These are phyloP conservation scores for Aurelia sp. DNA, from an alignment of 30 jellyfish, hydroid and myxozoan species.

Conservation along the genomic window DNA sequence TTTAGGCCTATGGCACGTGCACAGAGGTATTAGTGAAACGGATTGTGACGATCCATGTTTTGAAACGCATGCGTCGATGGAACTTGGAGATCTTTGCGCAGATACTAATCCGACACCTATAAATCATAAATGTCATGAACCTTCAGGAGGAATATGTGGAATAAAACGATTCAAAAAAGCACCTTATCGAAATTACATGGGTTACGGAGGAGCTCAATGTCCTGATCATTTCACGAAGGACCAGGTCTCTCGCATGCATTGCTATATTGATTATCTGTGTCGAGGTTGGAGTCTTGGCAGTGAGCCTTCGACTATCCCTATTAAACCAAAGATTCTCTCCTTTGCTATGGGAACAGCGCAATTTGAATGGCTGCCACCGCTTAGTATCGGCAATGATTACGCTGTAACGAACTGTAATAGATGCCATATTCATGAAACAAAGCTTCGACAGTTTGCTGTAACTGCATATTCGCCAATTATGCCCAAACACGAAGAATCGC, in stretches of 20 bases:
- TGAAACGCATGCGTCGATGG: constrained; percentile 90
- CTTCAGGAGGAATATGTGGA: constrained; percentile 32
- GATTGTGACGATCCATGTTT: constrained; percentile 77
- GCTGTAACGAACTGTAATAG: constrained; percentile 43
- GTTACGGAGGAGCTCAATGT: constrained; percentile 75
- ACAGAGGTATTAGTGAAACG: constrained; percentile 53
- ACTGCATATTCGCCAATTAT: constrained; percentile 34
- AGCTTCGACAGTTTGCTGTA: constrained; percentile 60
- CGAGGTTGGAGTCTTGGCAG: constrained; percentile 58
- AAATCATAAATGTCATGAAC: constrained; percentile 65
- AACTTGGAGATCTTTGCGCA: constrained; percentile 84
- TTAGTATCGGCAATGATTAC: constrained; percentile 66
- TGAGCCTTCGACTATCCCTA: constrained; percentile 83
- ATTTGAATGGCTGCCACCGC: constrained; percentile 84
- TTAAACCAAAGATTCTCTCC: constrained; percentile 76
- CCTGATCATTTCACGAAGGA: constrained; percentile 81
- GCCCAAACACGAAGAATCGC: constrained; percentile 4
- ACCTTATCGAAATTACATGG: constrained; percentile 83
- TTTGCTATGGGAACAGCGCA: constrained; percentile 16
- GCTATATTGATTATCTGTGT: constrained; percentile 74
- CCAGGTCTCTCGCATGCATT: constrained; percentile 96
- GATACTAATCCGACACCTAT: constrained; percentile 91
- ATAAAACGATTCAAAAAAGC: constrained; percentile 49
- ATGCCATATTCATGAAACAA: constrained; percentile 41
- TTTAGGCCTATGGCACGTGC: constrained; percentile 93